Evolutionary conservation across 2,888 invertebrate species (phyloP), one percentile per base, ranked within the genome.

Genomic region (Idaea dimidiata): DNA sequence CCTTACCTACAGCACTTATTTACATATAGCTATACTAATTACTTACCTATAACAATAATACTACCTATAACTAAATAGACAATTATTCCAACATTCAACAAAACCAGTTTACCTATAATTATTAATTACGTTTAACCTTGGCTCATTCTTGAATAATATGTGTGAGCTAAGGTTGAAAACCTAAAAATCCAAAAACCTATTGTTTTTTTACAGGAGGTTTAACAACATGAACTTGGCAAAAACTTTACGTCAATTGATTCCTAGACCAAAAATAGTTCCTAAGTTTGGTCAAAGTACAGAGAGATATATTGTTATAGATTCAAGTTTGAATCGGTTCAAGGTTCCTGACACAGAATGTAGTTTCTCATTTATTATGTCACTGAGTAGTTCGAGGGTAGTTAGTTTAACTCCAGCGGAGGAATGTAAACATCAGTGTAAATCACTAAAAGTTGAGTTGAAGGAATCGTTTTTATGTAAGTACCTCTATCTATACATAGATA

Each of bases 261-360:
- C 95, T 1, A 94, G 96, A 70, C 96, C 97, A 0, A 84, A 88
- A 66, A 94, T 95, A 73, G 93, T 96, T 54, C 95, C 95, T 54
- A 94, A 94, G 84, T 95, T 95, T 85, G 96, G 96, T 7, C 95
- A 96, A 76, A 95, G 95, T 73, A 94, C 96, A 59, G 97, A 97
- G 83, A 95, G 97, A 77, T 96, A 94, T 84, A 93, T 96, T 63
- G 93, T 98, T 61, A 95, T 97, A 80, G 96, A 96, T 73, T 91
- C 94, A 53, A 93, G 94, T 77, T 94, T 96, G 61, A 88, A 92
- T 24, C 86, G 93, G 31, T 97, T 97, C 79, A 82, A 88, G 66
- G 85, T 97, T 83, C 97, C 97, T 10, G 95, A 96, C 75, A 95
- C 96, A 14, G 97, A 97, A 84, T 97, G 97, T 80, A 95, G 95